Percentiles rank a stretch among this genome's conserved stretches.
These are phyloP conservation scores for Teleogryllus oceanicus DNA, from an alignment of 2,888 invertebrate genomes.

Conservation along the genomic window DNA sequence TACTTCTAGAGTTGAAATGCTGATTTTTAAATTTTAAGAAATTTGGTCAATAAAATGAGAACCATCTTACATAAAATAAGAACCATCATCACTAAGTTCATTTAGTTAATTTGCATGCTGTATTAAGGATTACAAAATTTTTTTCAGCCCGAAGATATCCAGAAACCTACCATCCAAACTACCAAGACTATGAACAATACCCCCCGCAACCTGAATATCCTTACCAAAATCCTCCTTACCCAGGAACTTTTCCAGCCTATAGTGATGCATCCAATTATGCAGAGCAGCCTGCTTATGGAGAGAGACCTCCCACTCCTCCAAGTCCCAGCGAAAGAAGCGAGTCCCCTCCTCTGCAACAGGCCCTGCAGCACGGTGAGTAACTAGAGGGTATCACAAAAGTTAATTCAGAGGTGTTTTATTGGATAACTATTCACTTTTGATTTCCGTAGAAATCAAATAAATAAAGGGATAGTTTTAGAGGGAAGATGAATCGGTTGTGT, in stretches of 20 bases:
- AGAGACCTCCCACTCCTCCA: constrained; percentile 50
- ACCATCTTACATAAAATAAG: too few species aligned
- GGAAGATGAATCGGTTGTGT: too few species aligned
- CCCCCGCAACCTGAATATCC: constrained; percentile 51
- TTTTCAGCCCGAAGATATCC: constrained; percentile 41
- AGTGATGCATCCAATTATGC: constrained; percentile 40
- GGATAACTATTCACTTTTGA: too few species aligned
- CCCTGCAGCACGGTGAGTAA: constrained; percentile 47
- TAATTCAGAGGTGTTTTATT: too few species aligned
- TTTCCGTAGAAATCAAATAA: too few species aligned
- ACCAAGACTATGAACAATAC: constrained; percentile 59
- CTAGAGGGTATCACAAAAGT: too few species aligned
- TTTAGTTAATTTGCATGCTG: too few species aligned
- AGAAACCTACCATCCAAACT: constrained; percentile 52
- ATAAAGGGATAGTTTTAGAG: too few species aligned
- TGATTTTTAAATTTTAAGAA: too few species aligned
- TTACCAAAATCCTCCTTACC: constrained; percentile 46
- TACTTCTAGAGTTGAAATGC: too few species aligned
- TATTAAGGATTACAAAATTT: neutral
- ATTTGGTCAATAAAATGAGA: too few species aligned
- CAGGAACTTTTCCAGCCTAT: constrained; percentile 41
- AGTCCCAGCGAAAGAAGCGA: constrained; percentile 54
- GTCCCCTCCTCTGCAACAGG: constrained; percentile 45
- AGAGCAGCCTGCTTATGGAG: constrained; percentile 40
- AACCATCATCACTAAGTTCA: too few species aligned